These are phyloP conservation scores for Pediacus dermestoides DNA, from an alignment of 2,888 invertebrate species.

Conservation along the genomic window DNA sequence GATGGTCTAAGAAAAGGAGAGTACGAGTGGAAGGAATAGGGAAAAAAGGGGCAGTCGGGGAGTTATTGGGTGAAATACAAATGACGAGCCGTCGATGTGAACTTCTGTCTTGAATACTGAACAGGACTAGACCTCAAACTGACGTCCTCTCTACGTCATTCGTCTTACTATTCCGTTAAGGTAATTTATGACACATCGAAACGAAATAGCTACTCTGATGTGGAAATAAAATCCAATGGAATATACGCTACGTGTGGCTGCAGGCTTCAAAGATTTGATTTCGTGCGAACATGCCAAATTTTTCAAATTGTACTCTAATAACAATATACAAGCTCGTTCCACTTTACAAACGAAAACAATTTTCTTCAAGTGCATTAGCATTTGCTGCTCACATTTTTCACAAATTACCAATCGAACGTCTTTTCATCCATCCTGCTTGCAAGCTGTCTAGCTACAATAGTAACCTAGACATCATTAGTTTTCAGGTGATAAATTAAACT, in stretches of 20 bases:
- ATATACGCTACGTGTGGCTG: conserved; percentile 27
- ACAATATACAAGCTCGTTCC: conserved; percentile 26
- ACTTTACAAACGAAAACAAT: conserved; percentile 24
- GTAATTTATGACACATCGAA: conserved; percentile 33
- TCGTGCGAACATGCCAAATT: conserved; percentile 26
- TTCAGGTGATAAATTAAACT: too few species aligned
- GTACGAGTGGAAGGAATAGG: conserved; percentile 4
- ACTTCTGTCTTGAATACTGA: conserved; percentile 38
- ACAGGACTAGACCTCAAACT: conserved; percentile 23
- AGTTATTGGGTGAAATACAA: conserved; percentile 38
- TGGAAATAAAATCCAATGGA: conserved; percentile 29
- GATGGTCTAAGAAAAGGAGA: conserved; percentile 14
- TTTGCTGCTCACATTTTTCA: too few species aligned
- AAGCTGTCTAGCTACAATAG: too few species aligned
- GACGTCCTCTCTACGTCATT: conserved; percentile 32
- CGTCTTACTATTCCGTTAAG: conserved; percentile 27
- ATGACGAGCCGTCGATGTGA: conserved; percentile 40
- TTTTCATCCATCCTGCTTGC: too few species aligned
- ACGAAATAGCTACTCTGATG: conserved; percentile 31
- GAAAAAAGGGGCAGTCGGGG: conserved; percentile 20
- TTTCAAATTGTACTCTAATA: conserved; percentile 28
- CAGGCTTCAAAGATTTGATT: conserved; percentile 32
- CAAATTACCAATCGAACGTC: too few species aligned
- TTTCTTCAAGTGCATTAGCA: too few species aligned
- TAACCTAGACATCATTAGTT: too few species aligned